phyloP scores from a whole-genome alignment of 2,113 vertebrate species.

The Colaptes auratus region DNA sequence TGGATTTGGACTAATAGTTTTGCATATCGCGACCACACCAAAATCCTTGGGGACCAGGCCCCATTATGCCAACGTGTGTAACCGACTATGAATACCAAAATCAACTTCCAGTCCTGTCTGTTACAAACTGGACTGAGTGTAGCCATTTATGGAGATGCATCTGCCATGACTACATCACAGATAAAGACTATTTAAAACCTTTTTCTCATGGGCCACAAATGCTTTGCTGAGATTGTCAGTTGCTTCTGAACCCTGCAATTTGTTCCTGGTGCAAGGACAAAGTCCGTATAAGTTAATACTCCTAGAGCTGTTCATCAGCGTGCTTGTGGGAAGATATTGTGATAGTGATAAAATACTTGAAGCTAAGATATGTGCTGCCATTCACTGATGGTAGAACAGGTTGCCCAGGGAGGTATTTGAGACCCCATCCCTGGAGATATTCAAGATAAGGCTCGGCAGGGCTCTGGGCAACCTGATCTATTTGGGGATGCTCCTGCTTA shows the following conservation, averaged over 20 bases:
- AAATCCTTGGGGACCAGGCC: not conserved
- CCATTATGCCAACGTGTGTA: not conserved
- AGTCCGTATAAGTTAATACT: not conserved
- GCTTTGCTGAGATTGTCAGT: not conserved
- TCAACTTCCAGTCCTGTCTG: not conserved
- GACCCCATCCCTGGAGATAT: no score
- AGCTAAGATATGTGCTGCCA: accelerated
- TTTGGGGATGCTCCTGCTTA: no score
- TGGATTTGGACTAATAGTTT: not conserved
- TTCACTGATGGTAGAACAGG: not conserved
- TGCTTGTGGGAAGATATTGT: accelerated
- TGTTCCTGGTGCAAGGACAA: not conserved
- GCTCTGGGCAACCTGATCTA: no score
- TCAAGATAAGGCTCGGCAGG: no score
- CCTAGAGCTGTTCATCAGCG: not conserved
- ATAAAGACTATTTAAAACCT: not conserved
- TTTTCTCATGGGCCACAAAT: not conserved
- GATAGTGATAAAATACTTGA: not conserved
- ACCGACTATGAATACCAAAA: not conserved
- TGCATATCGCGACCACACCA: accelerated
- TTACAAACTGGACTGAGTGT: not conserved
- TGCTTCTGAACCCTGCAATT: not conserved
- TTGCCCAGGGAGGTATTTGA: no score
- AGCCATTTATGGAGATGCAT: not conserved
- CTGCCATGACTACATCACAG: not conserved